These are phyloP conservation scores for Hylaeus anthracinus DNA, from an alignment of 1,140 invertebrate species.

Conservation along the genomic window DNA sequence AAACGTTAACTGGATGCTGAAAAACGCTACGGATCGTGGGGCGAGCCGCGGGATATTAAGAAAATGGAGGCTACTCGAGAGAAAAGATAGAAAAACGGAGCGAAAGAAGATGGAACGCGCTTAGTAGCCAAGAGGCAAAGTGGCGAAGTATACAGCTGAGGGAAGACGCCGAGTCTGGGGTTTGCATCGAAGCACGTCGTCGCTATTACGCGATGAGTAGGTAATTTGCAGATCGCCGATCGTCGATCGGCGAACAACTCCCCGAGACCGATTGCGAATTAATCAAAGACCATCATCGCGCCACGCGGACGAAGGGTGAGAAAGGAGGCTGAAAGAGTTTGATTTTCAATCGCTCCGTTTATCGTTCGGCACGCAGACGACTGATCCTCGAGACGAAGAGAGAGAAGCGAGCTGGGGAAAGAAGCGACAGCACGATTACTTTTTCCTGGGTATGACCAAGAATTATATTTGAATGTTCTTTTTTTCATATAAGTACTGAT, in stretches of 20 bases:
- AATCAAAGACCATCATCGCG: constrained; percentile 74
- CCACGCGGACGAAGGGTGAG: constrained; percentile 40
- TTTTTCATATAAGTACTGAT: no score
- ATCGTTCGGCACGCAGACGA: constrained; percentile 14
- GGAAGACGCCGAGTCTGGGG: constrained; percentile 24
- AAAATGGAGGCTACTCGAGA: constrained; percentile 10
- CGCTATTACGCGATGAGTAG: constrained; percentile 76
- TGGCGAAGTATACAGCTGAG: constrained; percentile 15
- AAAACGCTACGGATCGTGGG: not conserved
- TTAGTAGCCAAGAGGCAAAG: constrained; percentile 9
- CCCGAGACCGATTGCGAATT: constrained; percentile 74
- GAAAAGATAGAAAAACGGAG: not conserved
- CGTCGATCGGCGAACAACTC: constrained; percentile 62
- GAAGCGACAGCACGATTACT: not conserved
- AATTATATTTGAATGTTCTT: no score
- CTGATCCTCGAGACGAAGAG: constrained; percentile 8
- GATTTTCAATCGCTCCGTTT: constrained; percentile 41
- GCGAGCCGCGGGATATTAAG: not conserved
- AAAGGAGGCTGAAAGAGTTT: constrained; percentile 4
- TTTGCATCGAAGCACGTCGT: constrained; percentile 65
- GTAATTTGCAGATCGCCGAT: constrained; percentile 75
- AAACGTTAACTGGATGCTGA: not conserved
- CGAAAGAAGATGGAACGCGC: not conserved
- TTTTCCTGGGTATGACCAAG: not conserved
- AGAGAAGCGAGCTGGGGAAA: not conserved